Evolutionary conservation across 1,140 invertebrate genomes (phyloP).

Genomic region (Elymnias hypermnestra): DNA sequence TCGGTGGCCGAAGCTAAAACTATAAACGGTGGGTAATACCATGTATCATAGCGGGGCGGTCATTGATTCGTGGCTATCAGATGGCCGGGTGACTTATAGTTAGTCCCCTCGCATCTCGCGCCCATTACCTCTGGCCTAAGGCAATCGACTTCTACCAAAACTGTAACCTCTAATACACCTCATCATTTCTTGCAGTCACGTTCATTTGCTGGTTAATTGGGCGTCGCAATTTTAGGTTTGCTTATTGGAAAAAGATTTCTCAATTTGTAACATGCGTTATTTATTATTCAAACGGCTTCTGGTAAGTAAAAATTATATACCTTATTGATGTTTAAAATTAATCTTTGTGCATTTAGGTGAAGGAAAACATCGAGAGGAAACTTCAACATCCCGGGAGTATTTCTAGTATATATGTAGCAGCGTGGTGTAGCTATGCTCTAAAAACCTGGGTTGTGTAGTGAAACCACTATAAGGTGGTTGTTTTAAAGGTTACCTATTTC

Average conservation of each 20-base stretch:
- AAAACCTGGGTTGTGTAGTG: too few species aligned
- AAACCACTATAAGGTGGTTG: too few species aligned
- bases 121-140: slow-evolving; percentile 46
- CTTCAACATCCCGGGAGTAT: too few species aligned
- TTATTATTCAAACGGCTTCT: not conserved
- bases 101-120: slow-evolving; percentile 48
- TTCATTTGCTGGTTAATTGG: slow-evolving; percentile 63
- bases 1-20: slow-evolving; percentile 57
- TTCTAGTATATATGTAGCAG: too few species aligned
- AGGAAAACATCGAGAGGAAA: too few species aligned
- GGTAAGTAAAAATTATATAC: too few species aligned
- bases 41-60: slow-evolving; percentile 69
- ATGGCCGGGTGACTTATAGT: slow-evolving; percentile 62
- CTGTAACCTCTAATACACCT: slow-evolving; percentile 52
- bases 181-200: slow-evolving; percentile 44
- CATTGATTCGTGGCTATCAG: slow-evolving; percentile 70
- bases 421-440: too few species aligned
- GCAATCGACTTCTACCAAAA: slow-evolving; percentile 21
- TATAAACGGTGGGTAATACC: slow-evolving; percentile 61
- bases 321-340: too few species aligned
- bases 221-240: slow-evolving; percentile 36
- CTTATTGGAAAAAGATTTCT: slow-evolving; percentile 16
- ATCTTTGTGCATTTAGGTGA: too few species aligned
- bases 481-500: too few species aligned
- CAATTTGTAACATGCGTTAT: not conserved